Base-by-base conservation (phyloP, 2,888 invertebrate species). In the Eledone cirrhosa region DNA sequence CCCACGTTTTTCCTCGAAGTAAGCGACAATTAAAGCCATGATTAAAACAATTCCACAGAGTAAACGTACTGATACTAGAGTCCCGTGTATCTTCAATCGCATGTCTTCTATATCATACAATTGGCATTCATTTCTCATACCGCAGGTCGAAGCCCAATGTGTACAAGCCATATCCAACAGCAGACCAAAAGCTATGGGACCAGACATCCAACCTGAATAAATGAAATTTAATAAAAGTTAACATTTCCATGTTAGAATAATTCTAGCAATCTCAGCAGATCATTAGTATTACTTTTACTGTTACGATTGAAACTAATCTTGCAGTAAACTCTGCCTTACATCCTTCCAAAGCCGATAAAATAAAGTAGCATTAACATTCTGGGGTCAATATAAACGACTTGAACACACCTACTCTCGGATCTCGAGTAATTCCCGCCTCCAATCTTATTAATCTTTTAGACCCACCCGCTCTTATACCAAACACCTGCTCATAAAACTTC, bases 91-190 rank as follows among this genome's bases (percentile, higher is more conserved):
- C 14, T 72, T 72, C 2, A 72, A 8, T n/a, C 81, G 59, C 27
- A 81, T 63, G 16, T 63, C 27, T 14, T 48, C 74, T 63, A 81
- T 59, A 78, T 80, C 80, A 78, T 81, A 81, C 22, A 78, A 47
- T 2, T 69, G 77, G 67, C 81, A 81, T n/a, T 78, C 65, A 19
- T 80, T 80, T 59, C 33, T 41, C 5, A 41, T 33, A 16, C 80
- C 81, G 29, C 80, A 77, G 48, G 41, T 59, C 27, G 24, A 41
- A 14, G 48, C 69, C 81, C 81, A 81, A 11, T 78, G 19, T 14
- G 75, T 33, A 29, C 81, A 81, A 16, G 81, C 31, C 13, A 65
- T 67, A 47, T 81, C 81, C 24, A 81, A 47, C 24, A 81, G 59
- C 0, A 65, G 33, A 16, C 81, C 81, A 48, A 65, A 80, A 19